phyloP scores from a whole-genome alignment of 2,797 vertebrate species.

The Leptatherina wallacei region DNA sequence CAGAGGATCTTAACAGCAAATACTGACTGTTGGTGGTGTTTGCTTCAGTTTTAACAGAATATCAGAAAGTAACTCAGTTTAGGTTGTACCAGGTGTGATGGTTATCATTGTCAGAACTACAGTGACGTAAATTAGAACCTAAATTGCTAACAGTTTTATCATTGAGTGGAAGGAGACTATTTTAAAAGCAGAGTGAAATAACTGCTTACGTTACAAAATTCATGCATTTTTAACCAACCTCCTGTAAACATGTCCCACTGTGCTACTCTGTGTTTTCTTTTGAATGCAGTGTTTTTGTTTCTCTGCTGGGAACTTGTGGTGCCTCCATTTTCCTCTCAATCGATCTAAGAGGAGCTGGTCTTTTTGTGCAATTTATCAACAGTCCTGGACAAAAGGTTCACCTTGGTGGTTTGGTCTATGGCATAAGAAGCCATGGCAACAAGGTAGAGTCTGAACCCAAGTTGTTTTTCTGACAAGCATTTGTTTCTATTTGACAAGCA shows the following conservation, averaged over 20 bases:
- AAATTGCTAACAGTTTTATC: conserved; percentile 3
- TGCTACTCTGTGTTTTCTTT: not conserved
- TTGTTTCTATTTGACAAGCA: too few relatives aligned
- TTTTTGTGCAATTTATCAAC: conserved; percentile 27
- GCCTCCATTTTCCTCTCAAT: not conserved
- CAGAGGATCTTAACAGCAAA: not conserved
- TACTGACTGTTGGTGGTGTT: not conserved
- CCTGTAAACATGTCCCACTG: not conserved
- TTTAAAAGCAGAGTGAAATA: conserved; percentile 5
- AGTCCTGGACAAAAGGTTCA: conserved; percentile 24
- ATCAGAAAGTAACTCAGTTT: not conserved
- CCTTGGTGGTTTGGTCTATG: conserved; percentile 11
- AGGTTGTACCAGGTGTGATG: not conserved
- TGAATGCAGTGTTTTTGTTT: conserved; percentile 12
- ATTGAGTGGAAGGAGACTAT: not conserved
- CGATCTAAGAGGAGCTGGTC: not conserved
- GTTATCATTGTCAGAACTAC: conserved; percentile 6
- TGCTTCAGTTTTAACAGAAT: not conserved
- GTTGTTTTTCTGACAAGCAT: conserved; percentile 55
- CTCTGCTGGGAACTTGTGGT: not conserved
- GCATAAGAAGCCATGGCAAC: conserved; percentile 42
- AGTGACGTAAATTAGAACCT: not conserved
- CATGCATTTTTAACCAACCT: not conserved
- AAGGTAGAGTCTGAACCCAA: conserved; percentile 50
- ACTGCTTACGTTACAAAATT: not conserved